Evolutionary conservation across 1,140 invertebrate species (phyloP), one percentile per base, ranked within the genome.

Genomic region (Zaprionus africanus): DNA sequence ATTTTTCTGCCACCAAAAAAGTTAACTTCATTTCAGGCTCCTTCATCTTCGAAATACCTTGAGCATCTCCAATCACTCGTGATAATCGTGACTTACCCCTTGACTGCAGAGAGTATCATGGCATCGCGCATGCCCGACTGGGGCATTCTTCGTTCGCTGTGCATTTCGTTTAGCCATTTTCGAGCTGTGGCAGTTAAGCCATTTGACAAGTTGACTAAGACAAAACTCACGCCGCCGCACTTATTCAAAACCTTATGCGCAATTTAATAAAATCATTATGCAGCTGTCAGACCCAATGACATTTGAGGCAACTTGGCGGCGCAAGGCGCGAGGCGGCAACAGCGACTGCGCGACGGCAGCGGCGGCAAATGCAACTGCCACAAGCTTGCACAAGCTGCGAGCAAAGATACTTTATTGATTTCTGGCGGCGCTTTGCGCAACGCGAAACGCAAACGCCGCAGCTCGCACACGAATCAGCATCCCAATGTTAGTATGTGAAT

Each of bases 231-330:
- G 74, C 74, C 69, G 68, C 69, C 69, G 69, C 68, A 76, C 74
- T 76, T 72, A 61, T 76, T 72, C 74, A 76, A 73, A 73, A 77
- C 63, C 69, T 77, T 77, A 77, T 77, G 69, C 69, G 69, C 75
- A 77, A 74, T 77, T 77, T 77, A 77, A 77, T 77, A 77, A 77
- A 77, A 77, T 73, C 75, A 77, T 77, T 77, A 77, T 77, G 75
- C 75, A 77, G 69, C 75, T 77, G 70, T 77, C 75, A 77, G 41
- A 77, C 62, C 46, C 63, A 77, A 77, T 77, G 75, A 77, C 75
- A 77, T 77, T 77, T 77, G 69, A 73, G 75, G 62, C 68, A 72
- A 77, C 69, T 66, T 12, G 46, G 53, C 38, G 46, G 68, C 64
- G 53, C 19, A 41, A 38, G 46, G 68, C 64, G 53, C 19, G 53